These are phyloP conservation scores for Apamea crenata DNA, from an alignment of 2,888 invertebrate species.

Conservation along the genomic window DNA sequence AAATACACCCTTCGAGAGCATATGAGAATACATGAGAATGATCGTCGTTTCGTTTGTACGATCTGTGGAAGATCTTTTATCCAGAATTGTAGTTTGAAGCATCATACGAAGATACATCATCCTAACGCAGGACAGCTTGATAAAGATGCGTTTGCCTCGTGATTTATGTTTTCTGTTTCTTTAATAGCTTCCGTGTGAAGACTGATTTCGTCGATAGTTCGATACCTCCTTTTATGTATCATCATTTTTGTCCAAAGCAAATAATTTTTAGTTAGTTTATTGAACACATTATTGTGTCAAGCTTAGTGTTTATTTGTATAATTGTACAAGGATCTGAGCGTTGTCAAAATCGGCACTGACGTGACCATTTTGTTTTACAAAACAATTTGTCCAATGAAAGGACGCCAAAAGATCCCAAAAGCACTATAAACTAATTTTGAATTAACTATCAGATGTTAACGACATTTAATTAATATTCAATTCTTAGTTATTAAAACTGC, in stretches of 20 bases:
- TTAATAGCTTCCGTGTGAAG: not conserved
- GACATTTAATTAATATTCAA: not conserved
- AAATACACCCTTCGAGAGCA: slow-evolving; percentile 85
- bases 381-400: not conserved
- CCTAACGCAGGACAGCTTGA: slow-evolving; percentile 61
- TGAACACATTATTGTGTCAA: not conserved
- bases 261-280: not conserved
- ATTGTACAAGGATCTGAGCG: not conserved
- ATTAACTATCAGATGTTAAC: not conserved
- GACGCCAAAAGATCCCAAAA: not conserved
- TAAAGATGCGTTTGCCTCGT: slow-evolving; percentile 57
- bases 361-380: not conserved
- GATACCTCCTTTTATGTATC: not conserved
- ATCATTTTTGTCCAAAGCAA: not conserved
- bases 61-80: slow-evolving; percentile 83
- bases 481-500: not conserved
- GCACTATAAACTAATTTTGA: not conserved
- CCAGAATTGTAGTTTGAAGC: slow-evolving; percentile 85
- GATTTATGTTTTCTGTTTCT: slow-evolving; percentile 4
- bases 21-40: slow-evolving; percentile 85
- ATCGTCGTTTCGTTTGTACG: slow-evolving; percentile 82
- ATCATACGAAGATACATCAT: slow-evolving; percentile 84
- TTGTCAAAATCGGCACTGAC: not conserved
- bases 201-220: slow-evolving; percentile 24
- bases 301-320: not conserved